phyloP scores from a whole-genome alignment of 2,888 invertebrate genomes.

The Rugalucina vietnamica region DNA sequence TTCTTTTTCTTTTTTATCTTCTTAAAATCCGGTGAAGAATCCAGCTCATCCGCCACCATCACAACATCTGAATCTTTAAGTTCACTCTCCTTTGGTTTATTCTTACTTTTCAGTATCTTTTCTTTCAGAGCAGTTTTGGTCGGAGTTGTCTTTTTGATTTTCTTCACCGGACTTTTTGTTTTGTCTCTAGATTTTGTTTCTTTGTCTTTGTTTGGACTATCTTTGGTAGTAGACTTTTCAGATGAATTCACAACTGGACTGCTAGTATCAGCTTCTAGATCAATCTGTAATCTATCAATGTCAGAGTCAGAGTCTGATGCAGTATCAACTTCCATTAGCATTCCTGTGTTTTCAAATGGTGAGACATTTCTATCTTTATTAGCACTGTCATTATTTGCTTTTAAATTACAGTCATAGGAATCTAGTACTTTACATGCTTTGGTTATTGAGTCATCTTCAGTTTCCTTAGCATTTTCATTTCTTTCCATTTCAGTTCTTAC shows the following conservation, averaged over 20 bases:
- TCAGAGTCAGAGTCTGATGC: conserved; percentile 42
- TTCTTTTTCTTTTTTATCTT: conserved; percentile 1
- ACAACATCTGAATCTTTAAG: conserved; percentile 7
- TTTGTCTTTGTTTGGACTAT: no score
- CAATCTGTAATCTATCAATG: conserved; percentile 45
- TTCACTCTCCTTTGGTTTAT: background rate
- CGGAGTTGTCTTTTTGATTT: background rate
- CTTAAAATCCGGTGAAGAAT: conserved; percentile 22
- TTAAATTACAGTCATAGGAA: background rate
- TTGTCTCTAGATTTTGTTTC: background rate
- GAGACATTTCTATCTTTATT: background rate
- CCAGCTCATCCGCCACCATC: background rate
- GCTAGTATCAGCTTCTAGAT: conserved; percentile 33
- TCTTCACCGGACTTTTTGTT: background rate
- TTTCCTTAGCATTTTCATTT: background rate
- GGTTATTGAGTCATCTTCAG: background rate
- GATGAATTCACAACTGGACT: background rate
- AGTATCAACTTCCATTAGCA: background rate
- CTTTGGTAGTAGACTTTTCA: no score
- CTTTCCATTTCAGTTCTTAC: background rate
- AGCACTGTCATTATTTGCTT: background rate
- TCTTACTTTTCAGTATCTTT: background rate
- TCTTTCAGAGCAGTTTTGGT: background rate
- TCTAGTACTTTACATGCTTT: background rate
- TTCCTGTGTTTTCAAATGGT: background rate